Conservation (phyloP, 2,113 vertebrate species). For the Phrynosoma platyrhinos region DNA sequence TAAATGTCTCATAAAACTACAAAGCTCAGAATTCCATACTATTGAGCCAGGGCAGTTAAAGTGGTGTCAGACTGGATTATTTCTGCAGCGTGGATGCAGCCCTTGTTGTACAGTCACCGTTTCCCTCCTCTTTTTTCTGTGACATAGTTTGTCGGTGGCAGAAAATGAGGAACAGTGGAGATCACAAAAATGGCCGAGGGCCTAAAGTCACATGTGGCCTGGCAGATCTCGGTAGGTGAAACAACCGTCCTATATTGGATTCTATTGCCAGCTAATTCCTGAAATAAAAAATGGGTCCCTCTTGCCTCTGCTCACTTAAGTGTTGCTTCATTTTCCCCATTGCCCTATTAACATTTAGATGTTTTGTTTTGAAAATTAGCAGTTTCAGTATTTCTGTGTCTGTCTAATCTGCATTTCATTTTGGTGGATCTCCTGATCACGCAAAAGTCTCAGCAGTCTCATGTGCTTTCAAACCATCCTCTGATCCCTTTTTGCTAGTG, state of each 20-base stretch:
- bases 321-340: background rate
- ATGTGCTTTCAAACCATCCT: background rate
- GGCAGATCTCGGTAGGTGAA: slow-evolving; percentile 18
- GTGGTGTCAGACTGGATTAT: no score
- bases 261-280: slow-evolving; percentile 39
- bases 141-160: background rate
- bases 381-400: slow-evolving; percentile 50
- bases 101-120: no score
- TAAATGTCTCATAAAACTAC: no score
- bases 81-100: no score
- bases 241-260: background rate
- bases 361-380: slow-evolving; percentile 65
- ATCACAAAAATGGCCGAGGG: background rate
- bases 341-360: slow-evolving; percentile 41
- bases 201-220: no score
- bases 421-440: background rate
- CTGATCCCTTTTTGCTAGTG: background rate
- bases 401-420: background rate
- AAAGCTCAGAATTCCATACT: no score
- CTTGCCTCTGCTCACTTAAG: background rate
- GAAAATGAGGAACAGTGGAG: background rate
- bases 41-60: no score
- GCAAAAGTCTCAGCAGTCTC: background rate
- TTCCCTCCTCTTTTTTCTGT: background rate
- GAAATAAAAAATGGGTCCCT: slow-evolving; percentile 5